A percentile compares a stretch with the other conserved stretches of the same genome.
These are phyloP conservation scores for Oophaga pumilio DNA, from an alignment of 2,113 vertebrate species.

Conservation along the genomic window DNA sequence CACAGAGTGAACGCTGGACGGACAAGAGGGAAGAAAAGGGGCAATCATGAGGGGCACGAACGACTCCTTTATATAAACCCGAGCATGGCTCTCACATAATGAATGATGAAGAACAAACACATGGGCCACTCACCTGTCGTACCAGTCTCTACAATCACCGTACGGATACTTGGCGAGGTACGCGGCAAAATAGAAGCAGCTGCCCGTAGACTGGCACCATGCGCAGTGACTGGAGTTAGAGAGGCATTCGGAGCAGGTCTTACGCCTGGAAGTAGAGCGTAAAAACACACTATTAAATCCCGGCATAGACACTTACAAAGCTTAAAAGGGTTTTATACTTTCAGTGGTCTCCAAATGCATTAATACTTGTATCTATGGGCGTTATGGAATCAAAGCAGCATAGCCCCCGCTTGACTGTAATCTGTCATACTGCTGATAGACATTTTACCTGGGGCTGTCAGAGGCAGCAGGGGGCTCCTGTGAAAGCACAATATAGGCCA, in stretches of 20 bases:
- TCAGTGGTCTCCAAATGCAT: no score
- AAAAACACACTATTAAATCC: neutral
- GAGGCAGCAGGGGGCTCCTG: no score
- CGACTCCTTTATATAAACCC: no score
- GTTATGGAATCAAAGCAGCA: no score
- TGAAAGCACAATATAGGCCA: no score
- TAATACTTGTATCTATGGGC: no score
- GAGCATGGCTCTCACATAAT: no score
- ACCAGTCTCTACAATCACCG: slow-evolving; percentile 90
- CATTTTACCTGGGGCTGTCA: no score
- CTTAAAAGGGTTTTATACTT: neutral
- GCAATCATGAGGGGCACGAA: no score
- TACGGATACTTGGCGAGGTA: slow-evolving; percentile 91
- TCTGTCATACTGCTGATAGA: no score
- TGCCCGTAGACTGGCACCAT: slow-evolving; percentile 89
- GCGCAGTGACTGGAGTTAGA: slow-evolving; percentile 93
- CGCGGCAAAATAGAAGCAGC: slow-evolving; percentile 89
- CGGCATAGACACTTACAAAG: neutral
- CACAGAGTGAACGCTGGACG: slow-evolving; percentile 83
- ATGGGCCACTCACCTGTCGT: slow-evolving; percentile 79
- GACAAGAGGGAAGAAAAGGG: neutral
- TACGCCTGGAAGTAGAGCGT: slow-evolving; percentile 70
- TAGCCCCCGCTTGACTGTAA: no score
- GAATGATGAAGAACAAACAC: neutral
- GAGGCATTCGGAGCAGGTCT: slow-evolving; percentile 83